Base-by-base conservation (phyloP, 35 echinoderm and acorn worm genomes). In the Heliocidaris erythrogramma region DNA sequence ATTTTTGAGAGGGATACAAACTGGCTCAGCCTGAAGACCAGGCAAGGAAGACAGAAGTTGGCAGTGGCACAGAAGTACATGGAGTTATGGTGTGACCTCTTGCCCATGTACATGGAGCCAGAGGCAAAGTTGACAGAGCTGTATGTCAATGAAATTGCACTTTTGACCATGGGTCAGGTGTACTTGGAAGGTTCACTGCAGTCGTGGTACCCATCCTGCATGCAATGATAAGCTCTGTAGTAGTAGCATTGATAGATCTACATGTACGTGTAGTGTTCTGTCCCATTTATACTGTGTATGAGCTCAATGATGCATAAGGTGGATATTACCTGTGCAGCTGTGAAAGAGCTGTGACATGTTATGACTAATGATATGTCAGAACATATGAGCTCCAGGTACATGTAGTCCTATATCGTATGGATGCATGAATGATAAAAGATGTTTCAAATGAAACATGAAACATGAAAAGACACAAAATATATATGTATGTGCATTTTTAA, bases 131-230 rank as follows among this genome's bases (percentile, higher is more conserved):
- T 78, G 65, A 78, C 65, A 78, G 65, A 78, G 65, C 65, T 78
- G 65, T 78, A 78, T 78, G 65, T 78, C 65, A 78, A 78, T 78
- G 65, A n/a, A 78, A 78, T 78, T 78, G 65, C 65, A 78, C 65
- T 78, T 78, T 78, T 78, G 65, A 78, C 65, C 65, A 78, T 5
- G 65, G 65, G 65, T 78, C 65, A 78, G 65, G 65, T 78, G 65
- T n/a, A n/a, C 65, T 78, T 21, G 5, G 21, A 21, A 78, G 65
- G 65, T 78, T n/a, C 52, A 56, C 52, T 2, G 2, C 52, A 56
- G 60, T 69, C 17, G 17, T 5, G 61, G 18, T 71, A 71, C 61
- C 35, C 35, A 42, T 42, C 35, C 35, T 42, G 1, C 35, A 42
- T 42, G 35, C 35, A 42, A 42, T 42, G 35, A 42, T 42, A 42